Evolutionary conservation across 2,797 vertebrate species (phyloP).

Genomic region (Phaenicophaeus curvirostris): DNA sequence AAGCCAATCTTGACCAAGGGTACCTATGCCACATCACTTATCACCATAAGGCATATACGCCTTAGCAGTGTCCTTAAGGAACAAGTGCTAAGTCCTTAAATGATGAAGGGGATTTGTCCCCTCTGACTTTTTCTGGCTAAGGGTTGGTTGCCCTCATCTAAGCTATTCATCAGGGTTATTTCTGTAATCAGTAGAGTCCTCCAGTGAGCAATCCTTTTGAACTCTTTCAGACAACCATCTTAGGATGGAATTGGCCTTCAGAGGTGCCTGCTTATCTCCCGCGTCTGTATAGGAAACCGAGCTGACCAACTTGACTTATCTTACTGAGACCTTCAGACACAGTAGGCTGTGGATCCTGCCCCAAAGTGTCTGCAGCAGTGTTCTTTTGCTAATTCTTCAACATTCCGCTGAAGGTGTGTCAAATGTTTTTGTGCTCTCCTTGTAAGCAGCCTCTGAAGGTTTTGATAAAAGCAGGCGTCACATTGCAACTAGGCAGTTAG

Average conservation of each 20-base stretch:
- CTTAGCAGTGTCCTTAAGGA: not conserved
- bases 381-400: not conserved
- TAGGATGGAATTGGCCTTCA: not conserved
- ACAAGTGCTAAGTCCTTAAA: not conserved
- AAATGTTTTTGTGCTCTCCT: not conserved
- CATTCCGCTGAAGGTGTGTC: not conserved
- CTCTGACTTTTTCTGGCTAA: not conserved
- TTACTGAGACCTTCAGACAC: not conserved
- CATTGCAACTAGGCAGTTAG: not conserved
- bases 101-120: not conserved
- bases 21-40: accelerated
- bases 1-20: not conserved
- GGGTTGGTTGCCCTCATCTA: not conserved
- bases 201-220: not conserved
- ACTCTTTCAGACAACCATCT: not conserved
- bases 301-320: not conserved
- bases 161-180: not conserved
- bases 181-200: not conserved
- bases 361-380: not conserved
- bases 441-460: not conserved
- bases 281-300: not conserved
- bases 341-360: not conserved
- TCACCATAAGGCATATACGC: not conserved
- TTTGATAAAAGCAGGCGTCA: not conserved
- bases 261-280: not conserved